Evolutionary conservation across 2,797 vertebrate genomes (phyloP), one percentile per base, ranked within the genome.

Genomic region (Enteromius radiatus): DNA sequence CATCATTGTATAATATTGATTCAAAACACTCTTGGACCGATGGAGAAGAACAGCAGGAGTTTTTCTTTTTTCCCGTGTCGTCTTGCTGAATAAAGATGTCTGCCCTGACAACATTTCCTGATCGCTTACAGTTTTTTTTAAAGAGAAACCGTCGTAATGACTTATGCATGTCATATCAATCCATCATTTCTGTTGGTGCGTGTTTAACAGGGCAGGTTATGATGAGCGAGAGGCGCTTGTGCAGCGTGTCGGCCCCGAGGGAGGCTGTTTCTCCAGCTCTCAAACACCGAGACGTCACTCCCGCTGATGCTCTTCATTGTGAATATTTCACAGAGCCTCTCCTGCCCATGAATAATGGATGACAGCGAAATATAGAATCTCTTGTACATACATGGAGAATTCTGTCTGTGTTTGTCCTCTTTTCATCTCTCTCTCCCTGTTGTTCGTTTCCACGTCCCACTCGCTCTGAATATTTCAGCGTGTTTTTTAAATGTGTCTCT

Each of bases 401-500:
- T 78, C 76, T 52, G 41, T 75, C 43, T 61, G 47, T 76, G 52
- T 76, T 78, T 84, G 76, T 61, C 68, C 70, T 64, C 69, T 52
- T 78, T 73, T 84, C 68, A 45, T 71, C 67, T 47, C 65, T 52
- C 85, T 84, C 36, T 63, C 81, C 84, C 82, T 83, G 88, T 45
- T 54, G 36, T 74, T 65, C 52, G 1, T 23, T 80, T 73, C 70
- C 61, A 38, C 63, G 41, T 69, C 87, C 78, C 65, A 63, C 78
- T 76, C 85, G 89, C 90, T 92, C 90, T 93, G 91, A 94, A 92
- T 94, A 93, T 94, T 94, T 94, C 90, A 94, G 91, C 90, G 90
- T 93, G 93, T 92, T 93, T 94, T 95, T 93, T 90, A 93, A 94
- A 94, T 93, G 52, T 90, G 93, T 90, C 91, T 89, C 89, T 93